Base-by-base conservation (phyloP, 2,113 vertebrate species). In the Phrynosoma blainvillii region DNA sequence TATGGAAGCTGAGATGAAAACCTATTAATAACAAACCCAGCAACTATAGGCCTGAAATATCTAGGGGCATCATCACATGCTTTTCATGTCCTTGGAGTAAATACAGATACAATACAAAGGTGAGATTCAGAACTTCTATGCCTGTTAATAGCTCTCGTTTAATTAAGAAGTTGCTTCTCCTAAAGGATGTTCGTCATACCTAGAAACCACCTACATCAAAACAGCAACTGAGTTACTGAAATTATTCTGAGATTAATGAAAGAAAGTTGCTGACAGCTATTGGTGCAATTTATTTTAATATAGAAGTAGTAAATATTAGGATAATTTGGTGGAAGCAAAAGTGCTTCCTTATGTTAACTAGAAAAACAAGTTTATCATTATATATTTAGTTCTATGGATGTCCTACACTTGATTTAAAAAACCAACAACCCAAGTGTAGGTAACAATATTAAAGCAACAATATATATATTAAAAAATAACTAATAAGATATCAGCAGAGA, bases 1-100 rank as follows among this genome's bases (percentile, higher is more conserved):
- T 96, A 89, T 74, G 87, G 86, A 94, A 84, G 16, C 83, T 85
- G 16, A 90, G 73, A 92, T 89, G 79, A 93, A 94, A 92, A 71
- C 30, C 68, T 93, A 85, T 82, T 94, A 93, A 93, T 93, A 94
- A 92, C 6, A 20, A 93, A 89, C 5, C 40, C 66, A 66, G 84
- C 21, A 92, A 89, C 40, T 92, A 90, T 71, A 87, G 82, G 75
- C 65, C 88, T 93, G 65, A 94, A 87, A 85, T 93, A 94, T 84
- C 88, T 91, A 89, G 25, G 21, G 82, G 12, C 10, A 87, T 68
- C 85, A 86, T 21, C 30, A 11, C 2, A 82, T 71, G 0, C 66
- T 14, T 10, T 75, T 93, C 59, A 36, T 4, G 5, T 89, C 84
- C 83, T 94, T 84, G 79, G 47, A 30, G 52, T 92, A 90, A 85